Percentiles rank a stretch among this genome's conserved stretches.
phyloP scores from a whole-genome alignment of 2,888 invertebrate genomes.

The Tetragonisca angustula region DNA sequence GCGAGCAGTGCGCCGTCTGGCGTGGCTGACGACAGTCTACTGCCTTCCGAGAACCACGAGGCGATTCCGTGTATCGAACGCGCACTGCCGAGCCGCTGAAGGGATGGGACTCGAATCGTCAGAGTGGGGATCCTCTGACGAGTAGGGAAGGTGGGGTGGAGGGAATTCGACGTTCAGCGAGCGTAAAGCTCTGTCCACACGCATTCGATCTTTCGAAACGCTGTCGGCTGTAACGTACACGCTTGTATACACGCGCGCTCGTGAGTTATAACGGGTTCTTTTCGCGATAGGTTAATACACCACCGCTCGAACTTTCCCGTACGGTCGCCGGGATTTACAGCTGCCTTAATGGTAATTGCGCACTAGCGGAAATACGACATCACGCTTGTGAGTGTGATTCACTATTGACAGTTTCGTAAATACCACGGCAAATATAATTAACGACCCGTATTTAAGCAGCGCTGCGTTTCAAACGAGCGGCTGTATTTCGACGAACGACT shows the following conservation, averaged over 20 bases:
- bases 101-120: constrained; percentile 60
- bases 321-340: neutral
- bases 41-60: constrained; percentile 83
- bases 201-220: neutral
- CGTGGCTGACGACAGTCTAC: constrained; percentile 83
- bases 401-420: neutral
- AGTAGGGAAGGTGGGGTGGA: too few relatives aligned
- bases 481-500: too few relatives aligned
- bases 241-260: neutral
- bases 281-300: neutral
- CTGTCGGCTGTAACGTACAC: neutral
- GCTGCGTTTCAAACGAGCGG: neutral
- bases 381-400: neutral
- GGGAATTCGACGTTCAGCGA: constrained; percentile 39
- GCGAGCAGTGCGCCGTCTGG: constrained; percentile 83
- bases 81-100: constrained; percentile 72
- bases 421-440: neutral
- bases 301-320: neutral
- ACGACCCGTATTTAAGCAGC: neutral
- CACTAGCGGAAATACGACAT: neutral
- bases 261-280: constrained; percentile 33
- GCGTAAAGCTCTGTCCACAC: constrained; percentile 42
- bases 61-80: constrained; percentile 83
- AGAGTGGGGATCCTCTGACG: constrained; percentile 30
- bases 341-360: neutral